A percentile compares a stretch with the other conserved stretches of the same genome.
phyloP scores from a whole-genome alignment of 2,113 vertebrate genomes.

The Pipra filicauda region DNA sequence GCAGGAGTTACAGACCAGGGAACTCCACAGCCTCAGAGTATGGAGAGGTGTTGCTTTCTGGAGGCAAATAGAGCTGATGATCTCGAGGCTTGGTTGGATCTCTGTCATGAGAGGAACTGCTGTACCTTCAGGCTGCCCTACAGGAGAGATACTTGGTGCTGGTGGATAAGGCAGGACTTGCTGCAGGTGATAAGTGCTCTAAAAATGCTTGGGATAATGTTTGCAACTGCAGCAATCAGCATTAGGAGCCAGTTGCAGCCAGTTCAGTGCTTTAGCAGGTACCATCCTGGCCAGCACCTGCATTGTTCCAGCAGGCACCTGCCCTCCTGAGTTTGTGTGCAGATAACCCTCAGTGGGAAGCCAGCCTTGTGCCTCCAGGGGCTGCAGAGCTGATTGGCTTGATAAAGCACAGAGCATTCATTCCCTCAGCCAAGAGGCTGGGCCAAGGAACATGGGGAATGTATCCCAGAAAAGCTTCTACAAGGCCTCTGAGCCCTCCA shows the following conservation, averaged over 20 bases:
- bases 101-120: neutral
- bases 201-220: neutral
- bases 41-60: neutral
- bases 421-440: neutral
- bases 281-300: conserved; percentile 55
- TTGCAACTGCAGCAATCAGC: neutral
- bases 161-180: neutral
- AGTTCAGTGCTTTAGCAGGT: conserved; percentile 38
- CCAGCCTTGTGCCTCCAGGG: conserved; percentile 12
- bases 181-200: neutral
- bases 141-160: neutral
- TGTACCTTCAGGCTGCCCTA: neutral
- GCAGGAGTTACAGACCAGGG: neutral
- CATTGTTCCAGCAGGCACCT: conserved; percentile 48
- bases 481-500: neutral
- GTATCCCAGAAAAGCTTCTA: neutral
- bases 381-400: conserved; percentile 41
- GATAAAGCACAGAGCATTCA: conserved; percentile 67
- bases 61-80: neutral
- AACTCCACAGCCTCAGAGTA: neutral
- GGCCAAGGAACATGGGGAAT: neutral
- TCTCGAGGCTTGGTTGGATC: neutral
- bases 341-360: conserved; percentile 51
- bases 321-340: conserved; percentile 12
- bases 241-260: conserved; percentile 24